Base-by-base conservation (phyloP, 2,113 vertebrate genomes). In the Oryzias melastigma region DNA sequence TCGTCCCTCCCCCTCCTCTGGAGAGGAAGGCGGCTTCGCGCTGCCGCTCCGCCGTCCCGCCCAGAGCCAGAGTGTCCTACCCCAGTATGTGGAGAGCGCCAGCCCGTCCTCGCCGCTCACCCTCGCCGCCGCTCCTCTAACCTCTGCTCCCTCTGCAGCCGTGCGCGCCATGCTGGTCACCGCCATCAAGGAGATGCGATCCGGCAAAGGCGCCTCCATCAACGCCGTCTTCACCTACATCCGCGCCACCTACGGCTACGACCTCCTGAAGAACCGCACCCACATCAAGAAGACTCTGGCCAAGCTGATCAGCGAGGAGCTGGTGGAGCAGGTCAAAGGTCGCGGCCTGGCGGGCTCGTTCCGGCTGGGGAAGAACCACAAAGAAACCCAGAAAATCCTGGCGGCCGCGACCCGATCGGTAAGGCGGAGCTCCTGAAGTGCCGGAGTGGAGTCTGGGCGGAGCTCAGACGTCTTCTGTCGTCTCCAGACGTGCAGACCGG, bases 261-360 rank as follows among this genome's bases (percentile, higher is more conserved):
- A 99, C 77, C 92, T 94, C 7, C 81, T 95, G 19, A 95, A 92
- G 65, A 97, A 98, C 75, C 93, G 93, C 63, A 90, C 88, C 27
- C 94, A 96, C 87, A 93, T 98, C 72, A 96, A 91, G 85, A 94
- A 93, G 70, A 93, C 92, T 4, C 75, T 99, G 69, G 92, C 85
- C 48, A 97, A 96, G 84, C 91, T 98, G 43, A 93, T 98, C 14
- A 79, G 92, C 2, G 95, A 98, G 66, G 91, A 94, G 58, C 73
- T 96, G 69, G 93, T 98, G 24, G 91, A 94, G 62, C 93, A 94
- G 75, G 93, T 98, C 69, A 99, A 95, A 92, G 97, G 97, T 62
- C 94, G 95, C 25, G 97, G 97, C 62, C 85, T 98, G 84, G 92
- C 94, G 13, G 96, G 96, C 0, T 98, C 97, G 14, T 99, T 98